Conservation (phyloP, 2,797 vertebrate genomes). For the Dendrocincla fuliginosa region DNA sequence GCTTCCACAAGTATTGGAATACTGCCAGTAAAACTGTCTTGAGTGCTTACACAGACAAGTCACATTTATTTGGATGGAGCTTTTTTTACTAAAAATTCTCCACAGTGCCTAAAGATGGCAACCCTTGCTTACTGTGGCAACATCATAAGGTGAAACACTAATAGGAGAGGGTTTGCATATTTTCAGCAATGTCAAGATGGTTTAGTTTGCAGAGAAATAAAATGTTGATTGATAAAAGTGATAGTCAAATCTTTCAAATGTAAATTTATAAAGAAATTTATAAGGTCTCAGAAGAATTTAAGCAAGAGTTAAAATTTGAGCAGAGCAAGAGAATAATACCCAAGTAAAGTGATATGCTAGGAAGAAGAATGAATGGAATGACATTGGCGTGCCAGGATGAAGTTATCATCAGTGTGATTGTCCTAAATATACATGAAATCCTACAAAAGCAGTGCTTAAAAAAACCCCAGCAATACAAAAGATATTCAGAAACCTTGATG, state of each 20-base stretch:
- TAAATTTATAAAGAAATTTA: background rate
- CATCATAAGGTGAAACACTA: background rate
- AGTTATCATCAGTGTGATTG: background rate
- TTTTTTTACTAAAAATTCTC: background rate
- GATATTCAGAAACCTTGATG: background rate
- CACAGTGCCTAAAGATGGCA: background rate
- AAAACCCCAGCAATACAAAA: background rate
- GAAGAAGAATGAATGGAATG: background rate
- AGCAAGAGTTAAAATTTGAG: background rate
- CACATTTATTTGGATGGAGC: background rate
- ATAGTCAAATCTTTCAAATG: background rate
- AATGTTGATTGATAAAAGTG: background rate
- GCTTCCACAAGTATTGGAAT: background rate
- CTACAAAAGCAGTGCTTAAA: background rate
- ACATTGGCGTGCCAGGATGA: background rate
- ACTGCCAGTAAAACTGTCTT: background rate
- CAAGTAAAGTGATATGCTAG: background rate
- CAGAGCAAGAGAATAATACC: background rate
- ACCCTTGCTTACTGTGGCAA: background rate
- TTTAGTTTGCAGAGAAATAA: background rate
- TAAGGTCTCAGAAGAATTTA: background rate
- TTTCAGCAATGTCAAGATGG: background rate
- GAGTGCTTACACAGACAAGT: background rate
- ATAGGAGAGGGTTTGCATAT: background rate
- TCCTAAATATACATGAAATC: background rate